Conservation (phyloP, 2,888 invertebrate species). For the Ptychoptera contaminata region DNA sequence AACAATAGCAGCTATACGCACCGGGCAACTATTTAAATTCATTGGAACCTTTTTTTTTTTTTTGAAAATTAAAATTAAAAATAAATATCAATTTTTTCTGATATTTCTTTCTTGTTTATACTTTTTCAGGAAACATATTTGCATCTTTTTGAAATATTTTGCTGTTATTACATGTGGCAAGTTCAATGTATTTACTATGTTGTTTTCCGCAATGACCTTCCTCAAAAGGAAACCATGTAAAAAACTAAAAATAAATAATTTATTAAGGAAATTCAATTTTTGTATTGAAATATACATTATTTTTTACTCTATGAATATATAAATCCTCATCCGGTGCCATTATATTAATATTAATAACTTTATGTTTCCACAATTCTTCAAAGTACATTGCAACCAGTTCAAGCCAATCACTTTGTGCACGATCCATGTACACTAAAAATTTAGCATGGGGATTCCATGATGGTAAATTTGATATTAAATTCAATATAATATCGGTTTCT, state of each 20-base stretch:
- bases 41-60: conserved; percentile 1
- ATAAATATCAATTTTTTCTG: too few relatives aligned
- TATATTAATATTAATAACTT: neutral
- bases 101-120: neutral
- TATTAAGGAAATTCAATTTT: neutral
- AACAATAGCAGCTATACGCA: neutral
- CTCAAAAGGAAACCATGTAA: conserved; percentile 5
- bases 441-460: conserved; percentile 6
- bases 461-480: neutral
- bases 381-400: neutral
- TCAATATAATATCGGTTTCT: neutral
- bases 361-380: neutral
- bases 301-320: neutral
- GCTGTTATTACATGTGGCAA: neutral
- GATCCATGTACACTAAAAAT: conserved; percentile 3
- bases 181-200: neutral
- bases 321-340: neutral
- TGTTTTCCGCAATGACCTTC: conserved; percentile 4
- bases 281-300: too few relatives aligned
- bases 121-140: conserved; percentile 1
- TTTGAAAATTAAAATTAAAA: neutral
- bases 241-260: neutral
- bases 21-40: neutral
- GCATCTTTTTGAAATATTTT: neutral
- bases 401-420: neutral